phyloP scores from a whole-genome alignment of 2,797 vertebrate genomes.

The Siniperca scherzeri region DNA sequence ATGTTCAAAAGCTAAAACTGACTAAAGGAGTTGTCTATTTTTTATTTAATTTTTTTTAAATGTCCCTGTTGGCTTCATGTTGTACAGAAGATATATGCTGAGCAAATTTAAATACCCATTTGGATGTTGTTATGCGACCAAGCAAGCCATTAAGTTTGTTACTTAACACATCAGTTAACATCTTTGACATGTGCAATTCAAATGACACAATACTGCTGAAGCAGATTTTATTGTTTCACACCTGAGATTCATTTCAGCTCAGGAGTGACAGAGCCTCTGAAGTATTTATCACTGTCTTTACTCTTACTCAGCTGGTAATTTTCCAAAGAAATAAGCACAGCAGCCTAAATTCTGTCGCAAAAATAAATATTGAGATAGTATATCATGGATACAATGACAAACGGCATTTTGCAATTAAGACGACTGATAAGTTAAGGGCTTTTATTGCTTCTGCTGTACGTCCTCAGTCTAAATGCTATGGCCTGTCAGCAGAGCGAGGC shows the following conservation, averaged over 20 bases:
- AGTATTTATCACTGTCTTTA: constrained; percentile 73
- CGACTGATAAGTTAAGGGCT: neutral
- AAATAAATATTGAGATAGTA: neutral
- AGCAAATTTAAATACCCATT: constrained; percentile 13
- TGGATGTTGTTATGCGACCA: neutral
- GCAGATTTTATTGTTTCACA: constrained; percentile 54
- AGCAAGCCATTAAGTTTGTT: neutral
- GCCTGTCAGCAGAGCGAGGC: constrained; percentile 22
- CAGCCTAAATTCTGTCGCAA: neutral
- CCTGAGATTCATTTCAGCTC: constrained; percentile 53
- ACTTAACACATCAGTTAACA: constrained; percentile 10
- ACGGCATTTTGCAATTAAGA: neutral
- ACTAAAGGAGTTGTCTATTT: neutral
- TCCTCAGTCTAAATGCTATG: constrained; percentile 33
- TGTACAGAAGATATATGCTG: neutral
- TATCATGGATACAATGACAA: neutral
- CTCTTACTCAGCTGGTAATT: constrained; percentile 39
- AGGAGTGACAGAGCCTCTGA: constrained; percentile 52
- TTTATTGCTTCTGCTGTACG: constrained; percentile 26
- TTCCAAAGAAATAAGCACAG: constrained; percentile 14
- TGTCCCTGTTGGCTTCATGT: neutral
- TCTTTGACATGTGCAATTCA: constrained; percentile 5
- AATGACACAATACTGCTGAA: constrained; percentile 20
- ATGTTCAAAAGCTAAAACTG: neutral
- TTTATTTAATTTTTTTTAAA: neutral